A percentile compares a stretch with the other conserved stretches of the same genome.
Conservation (phyloP, 2,113 vertebrate species). For the Marmota monax region DNA sequence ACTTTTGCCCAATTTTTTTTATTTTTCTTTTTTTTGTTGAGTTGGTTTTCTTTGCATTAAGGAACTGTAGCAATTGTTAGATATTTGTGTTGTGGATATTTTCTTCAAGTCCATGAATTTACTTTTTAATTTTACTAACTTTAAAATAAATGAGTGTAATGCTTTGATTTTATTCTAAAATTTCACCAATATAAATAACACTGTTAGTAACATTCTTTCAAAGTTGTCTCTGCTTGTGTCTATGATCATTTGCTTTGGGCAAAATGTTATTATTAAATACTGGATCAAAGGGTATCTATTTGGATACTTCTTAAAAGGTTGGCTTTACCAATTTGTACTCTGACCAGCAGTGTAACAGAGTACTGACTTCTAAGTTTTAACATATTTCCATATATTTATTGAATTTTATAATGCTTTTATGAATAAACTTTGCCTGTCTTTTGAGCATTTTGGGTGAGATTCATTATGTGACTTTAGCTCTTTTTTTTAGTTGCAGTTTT, state of each 20-base stretch:
- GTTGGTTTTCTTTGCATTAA: constrained; percentile 15
- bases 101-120: not conserved
- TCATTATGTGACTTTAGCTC: not conserved
- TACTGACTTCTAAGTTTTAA: not conserved
- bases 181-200: not conserved
- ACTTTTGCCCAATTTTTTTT: not conserved
- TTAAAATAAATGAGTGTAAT: not conserved
- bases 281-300: not conserved
- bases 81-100: not conserved
- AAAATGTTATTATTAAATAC: not conserved
- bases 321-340: not conserved
- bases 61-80: not conserved
- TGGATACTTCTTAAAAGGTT: not conserved
- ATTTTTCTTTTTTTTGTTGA: not conserved
- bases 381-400: not conserved
- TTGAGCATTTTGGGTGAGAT: not conserved
- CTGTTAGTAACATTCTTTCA: not conserved
- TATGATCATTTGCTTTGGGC: not conserved
- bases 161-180: not conserved
- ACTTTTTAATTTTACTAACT: not conserved
- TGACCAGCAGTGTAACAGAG: not conserved
- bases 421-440: not conserved
- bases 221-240: not conserved
- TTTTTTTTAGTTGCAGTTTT: not conserved
- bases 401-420: constrained; percentile 6